Conservation (phyloP, 2,113 vertebrate genomes). For the Gila orcuttii region DNA sequence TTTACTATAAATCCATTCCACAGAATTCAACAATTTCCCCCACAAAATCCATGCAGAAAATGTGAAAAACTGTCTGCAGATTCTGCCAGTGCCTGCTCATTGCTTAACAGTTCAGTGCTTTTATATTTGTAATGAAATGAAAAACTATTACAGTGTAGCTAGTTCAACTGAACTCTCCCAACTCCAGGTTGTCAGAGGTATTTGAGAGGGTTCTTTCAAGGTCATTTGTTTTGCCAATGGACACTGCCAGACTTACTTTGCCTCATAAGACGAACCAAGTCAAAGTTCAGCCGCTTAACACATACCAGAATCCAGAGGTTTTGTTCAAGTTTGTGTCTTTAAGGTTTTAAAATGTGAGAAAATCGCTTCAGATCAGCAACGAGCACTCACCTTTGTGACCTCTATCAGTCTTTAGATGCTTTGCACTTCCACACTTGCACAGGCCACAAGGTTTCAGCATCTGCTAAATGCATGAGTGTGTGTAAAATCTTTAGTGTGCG, state of each 20-base stretch:
- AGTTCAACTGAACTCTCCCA: conserved; percentile 23
- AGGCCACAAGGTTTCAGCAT: conserved; percentile 33
- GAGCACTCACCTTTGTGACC: conserved; percentile 27
- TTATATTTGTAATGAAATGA: conserved; percentile 37
- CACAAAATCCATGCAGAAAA: not conserved
- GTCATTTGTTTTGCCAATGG: conserved; percentile 25
- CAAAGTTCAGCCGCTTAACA: conserved; percentile 32
- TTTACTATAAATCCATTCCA: not conserved
- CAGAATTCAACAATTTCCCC: not conserved
- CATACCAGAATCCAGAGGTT: conserved; percentile 15
- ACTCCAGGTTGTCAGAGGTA: not conserved
- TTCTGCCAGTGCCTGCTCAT: not conserved
- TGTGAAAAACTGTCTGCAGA: not conserved
- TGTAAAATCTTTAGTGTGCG: conserved; percentile 43
- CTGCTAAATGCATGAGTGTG: conserved; percentile 42
- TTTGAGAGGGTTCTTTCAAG: conserved; percentile 19
- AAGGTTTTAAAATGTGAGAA: conserved; percentile 10
- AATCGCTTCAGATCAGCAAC: conserved; percentile 21
- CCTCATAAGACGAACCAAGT: conserved; percentile 25
- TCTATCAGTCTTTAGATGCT: conserved; percentile 28
- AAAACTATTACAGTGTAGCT: conserved; percentile 26
- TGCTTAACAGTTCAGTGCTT: conserved; percentile 33
- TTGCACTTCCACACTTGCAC: conserved; percentile 9
- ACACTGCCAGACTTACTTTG: conserved; percentile 23
- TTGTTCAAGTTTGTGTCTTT: not conserved